Evolutionary conservation across 2,888 invertebrate species (phyloP).

Genomic region (Hylaea fasciaria): DNA sequence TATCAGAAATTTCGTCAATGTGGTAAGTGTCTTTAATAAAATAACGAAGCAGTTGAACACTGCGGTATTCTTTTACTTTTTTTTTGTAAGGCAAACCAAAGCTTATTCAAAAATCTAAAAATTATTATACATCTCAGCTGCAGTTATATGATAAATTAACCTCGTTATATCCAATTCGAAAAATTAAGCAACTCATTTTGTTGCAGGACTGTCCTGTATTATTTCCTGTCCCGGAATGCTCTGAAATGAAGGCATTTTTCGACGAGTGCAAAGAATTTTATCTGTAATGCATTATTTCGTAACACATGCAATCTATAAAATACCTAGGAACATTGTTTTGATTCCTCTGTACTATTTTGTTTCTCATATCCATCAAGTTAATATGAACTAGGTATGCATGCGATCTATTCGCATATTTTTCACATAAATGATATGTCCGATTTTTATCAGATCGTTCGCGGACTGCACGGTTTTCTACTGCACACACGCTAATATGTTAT

Average conservation of each 20-base stretch:
- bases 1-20: slow-evolving; percentile 55
- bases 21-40: no score
- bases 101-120: no score
- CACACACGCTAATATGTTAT: slow-evolving; percentile 14
- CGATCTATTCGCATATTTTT: not conserved
- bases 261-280: slow-evolving; percentile 63
- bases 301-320: not conserved
- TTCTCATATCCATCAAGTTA: not conserved
- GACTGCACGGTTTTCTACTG: not conserved
- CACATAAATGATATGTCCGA: not conserved
- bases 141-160: no score
- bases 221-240: slow-evolving; percentile 53
- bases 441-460: not conserved
- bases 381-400: no score
- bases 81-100: not conserved
- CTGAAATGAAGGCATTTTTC: slow-evolving; percentile 56
- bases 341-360: not conserved
- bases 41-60: no score
- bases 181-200: not conserved
- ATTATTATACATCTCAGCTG: no score
- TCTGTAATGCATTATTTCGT: slow-evolving; percentile 22
- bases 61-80: not conserved
- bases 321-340: no score
- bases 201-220: slow-evolving; percentile 69
- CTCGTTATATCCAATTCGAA: not conserved